phyloP scores from a whole-genome alignment of 1,140 invertebrate genomes.

The Trinorchestia longiramus region DNA sequence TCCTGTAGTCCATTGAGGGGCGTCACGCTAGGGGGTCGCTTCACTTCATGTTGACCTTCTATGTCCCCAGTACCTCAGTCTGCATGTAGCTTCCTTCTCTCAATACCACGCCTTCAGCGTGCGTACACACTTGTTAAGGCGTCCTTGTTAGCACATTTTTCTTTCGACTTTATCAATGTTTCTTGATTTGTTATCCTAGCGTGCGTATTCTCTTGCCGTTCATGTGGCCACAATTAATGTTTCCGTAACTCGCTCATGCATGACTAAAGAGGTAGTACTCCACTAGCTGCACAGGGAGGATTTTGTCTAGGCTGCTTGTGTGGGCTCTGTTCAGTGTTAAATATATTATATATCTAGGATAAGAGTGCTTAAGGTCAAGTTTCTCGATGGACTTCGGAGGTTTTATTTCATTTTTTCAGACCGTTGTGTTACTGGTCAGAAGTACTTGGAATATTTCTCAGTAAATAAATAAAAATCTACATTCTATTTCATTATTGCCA shows the following conservation, averaged over 20 bases:
- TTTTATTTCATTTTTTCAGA: no score
- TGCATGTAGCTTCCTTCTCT: background rate
- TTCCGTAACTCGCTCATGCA: no score
- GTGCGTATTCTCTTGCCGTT: background rate
- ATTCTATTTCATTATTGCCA: no score
- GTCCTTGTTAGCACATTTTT: background rate
- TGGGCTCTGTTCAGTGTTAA: background rate
- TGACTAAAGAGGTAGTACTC: background rate
- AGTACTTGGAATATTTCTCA: no score
- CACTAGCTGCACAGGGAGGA: background rate
- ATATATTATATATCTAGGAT: no score
- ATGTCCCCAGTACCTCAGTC: background rate
- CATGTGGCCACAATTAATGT: background rate
- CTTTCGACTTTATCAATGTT: background rate
- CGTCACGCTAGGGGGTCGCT: background rate
- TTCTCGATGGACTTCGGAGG: no score
- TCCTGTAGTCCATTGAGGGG: background rate
- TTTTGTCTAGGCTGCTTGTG: background rate
- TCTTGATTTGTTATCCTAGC: background rate
- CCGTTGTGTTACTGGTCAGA: no score
- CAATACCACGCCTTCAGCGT: background rate
- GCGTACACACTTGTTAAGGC: no score
- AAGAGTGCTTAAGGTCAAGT: no score
- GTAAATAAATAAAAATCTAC: no score
- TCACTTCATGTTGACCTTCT: background rate